phyloP scores from a whole-genome alignment of 2,113 vertebrate genomes.

The Toxotes chatareus region DNA sequence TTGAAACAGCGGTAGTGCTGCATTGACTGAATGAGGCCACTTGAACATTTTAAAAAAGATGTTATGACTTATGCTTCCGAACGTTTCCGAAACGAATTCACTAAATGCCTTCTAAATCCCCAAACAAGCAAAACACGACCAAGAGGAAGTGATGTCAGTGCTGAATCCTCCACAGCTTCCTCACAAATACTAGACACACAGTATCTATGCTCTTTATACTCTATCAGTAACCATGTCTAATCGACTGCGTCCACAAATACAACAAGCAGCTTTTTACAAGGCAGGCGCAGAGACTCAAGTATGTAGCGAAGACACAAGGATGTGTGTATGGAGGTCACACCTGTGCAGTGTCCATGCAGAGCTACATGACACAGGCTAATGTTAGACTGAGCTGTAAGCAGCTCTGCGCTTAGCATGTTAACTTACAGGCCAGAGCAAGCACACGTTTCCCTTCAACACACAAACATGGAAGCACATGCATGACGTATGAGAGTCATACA shows the following conservation, averaged over 20 bases:
- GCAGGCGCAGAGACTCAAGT: too few relatives aligned
- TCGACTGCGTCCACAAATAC: too few relatives aligned
- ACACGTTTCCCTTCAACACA: background rate
- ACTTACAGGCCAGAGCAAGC: background rate
- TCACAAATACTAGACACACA: background rate
- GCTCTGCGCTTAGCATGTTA: constrained; percentile 13
- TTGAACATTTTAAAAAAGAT: background rate
- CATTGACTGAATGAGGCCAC: background rate
- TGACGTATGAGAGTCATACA: background rate
- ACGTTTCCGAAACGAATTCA: background rate
- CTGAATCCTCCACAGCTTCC: background rate
- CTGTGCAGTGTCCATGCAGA: background rate
- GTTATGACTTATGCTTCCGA: too few relatives aligned
- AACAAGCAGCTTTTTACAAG: background rate
- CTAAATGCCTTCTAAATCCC: background rate
- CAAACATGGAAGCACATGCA: too few relatives aligned
- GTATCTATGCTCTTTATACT: background rate
- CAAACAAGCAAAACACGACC: too few relatives aligned
- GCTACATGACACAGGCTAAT: constrained; percentile 21
- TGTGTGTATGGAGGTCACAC: constrained; percentile 34
- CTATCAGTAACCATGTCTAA: too few relatives aligned
- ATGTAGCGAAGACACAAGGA: background rate
- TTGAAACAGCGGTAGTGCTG: background rate
- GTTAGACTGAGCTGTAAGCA: constrained; percentile 15
- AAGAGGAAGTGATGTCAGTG: background rate